phyloP scores from a whole-genome alignment of 2,113 vertebrate genomes.

The Larimichthys polyactis region DNA sequence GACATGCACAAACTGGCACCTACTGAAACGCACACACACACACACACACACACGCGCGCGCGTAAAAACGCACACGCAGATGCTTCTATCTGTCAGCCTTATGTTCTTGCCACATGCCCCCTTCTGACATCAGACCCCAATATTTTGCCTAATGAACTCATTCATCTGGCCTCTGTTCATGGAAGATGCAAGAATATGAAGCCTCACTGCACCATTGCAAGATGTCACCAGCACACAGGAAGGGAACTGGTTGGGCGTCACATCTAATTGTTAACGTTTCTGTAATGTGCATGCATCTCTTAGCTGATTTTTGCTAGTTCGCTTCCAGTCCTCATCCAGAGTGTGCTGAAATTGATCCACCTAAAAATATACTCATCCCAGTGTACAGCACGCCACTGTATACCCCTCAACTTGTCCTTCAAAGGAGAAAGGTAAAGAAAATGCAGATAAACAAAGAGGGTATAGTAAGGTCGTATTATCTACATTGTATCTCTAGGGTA shows the following conservation, averaged over 20 bases:
- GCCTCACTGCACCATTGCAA: neutral
- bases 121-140: slow-evolving; percentile 28
- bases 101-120: slow-evolving; percentile 37
- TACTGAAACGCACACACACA: slow-evolving; percentile 1
- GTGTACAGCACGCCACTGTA: neutral
- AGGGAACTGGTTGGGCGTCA: slow-evolving; percentile 6
- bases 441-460: slow-evolving; percentile 30
- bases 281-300: neutral
- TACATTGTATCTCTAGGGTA: slow-evolving; percentile 52
- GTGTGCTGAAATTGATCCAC: neutral
- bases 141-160: slow-evolving; percentile 36
- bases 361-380: neutral
- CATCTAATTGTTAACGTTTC: slow-evolving; percentile 7
- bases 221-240: slow-evolving; percentile 17
- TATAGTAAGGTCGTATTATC: slow-evolving; percentile 31
- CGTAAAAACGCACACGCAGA: neutral
- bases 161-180: slow-evolving; percentile 27
- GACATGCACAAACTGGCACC: slow-evolving; percentile 37
- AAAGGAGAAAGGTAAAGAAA: slow-evolving; percentile 20
- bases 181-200: slow-evolving; percentile 9
- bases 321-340: neutral
- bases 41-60: neutral
- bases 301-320: slow-evolving; percentile 13
- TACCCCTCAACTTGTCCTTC: neutral
- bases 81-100: slow-evolving; percentile 30